Evolutionary conservation across 2,113 vertebrate genomes (phyloP), one percentile per base, ranked within the genome.

Genomic region (Apaloderma vittatum): DNA sequence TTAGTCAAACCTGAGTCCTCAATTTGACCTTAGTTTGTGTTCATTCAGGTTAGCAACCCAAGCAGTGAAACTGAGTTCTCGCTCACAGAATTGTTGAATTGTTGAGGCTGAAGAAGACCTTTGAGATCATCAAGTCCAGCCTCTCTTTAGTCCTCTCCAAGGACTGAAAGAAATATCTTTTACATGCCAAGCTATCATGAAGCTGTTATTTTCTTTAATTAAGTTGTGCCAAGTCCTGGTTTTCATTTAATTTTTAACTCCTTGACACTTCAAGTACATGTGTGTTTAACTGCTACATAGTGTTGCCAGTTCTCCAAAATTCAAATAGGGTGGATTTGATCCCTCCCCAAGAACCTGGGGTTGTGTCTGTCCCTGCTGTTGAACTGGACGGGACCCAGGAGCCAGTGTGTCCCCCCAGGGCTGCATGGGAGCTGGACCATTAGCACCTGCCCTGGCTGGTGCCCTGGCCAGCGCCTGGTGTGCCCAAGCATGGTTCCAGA

Each of bases 181-280:
- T 62, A 83, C 17, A 27, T 86, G 79, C 54, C 45, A 70, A 94
- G 40, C 82, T 80, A 19, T 62, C 36, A 8, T 36, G 11, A 82
- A 23, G 30, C 27, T 5, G 30, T 48, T 36, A 3, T 9, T 27
- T 43, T 55, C 71, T 71, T 32, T 0, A 23, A 70, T 32, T 11
- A 54, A 52, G 63, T 54, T 87, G 32, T 32, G 14, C 40, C 0
- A 1, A n/a, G 18, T 80, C 48, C 59, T 90, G 55, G 18, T 78
- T 88, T 88, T 78, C 58, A 67, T 12, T 96, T 76, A 54, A 51
- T 91, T 68, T 87, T 87, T 81, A 90, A 88, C 52, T 86, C 27
- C 45, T 22, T 74, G 57, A 57, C 63, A 59, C 30, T 77, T 45
- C 12, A 34, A 49, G 24, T 61, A 5, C 17, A 9, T 21, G 7